phyloP scores from a whole-genome alignment of 2,888 invertebrate genomes.

The Pandemis cinnamomeana region DNA sequence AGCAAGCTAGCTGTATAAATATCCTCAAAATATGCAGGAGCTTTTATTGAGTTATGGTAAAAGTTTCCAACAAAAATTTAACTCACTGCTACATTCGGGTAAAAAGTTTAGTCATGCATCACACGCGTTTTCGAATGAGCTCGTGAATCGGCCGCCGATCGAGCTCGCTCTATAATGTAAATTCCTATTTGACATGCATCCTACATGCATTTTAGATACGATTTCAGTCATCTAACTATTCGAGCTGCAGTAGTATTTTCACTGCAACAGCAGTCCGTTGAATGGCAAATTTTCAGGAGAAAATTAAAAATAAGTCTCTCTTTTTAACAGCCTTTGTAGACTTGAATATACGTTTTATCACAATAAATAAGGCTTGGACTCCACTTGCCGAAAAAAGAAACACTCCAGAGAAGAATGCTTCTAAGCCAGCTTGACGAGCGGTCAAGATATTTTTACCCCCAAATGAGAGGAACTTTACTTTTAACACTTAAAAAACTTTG shows the following conservation, averaged over 20 bases:
- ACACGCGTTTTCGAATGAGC: neutral
- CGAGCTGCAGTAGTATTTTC: neutral
- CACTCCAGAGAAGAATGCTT: neutral
- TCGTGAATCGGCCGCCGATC: neutral
- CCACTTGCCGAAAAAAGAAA: neutral
- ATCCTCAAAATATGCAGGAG: too few relatives aligned
- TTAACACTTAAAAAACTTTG: neutral
- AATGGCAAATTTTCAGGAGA: too few relatives aligned
- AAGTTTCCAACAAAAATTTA: neutral
- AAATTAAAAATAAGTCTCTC: too few relatives aligned
- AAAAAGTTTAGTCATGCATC: conserved; percentile 6
- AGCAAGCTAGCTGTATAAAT: too few relatives aligned
- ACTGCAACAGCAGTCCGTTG: too few relatives aligned
- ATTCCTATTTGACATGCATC: conserved; percentile 6
- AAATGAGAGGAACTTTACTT: neutral
- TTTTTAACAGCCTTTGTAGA: neutral
- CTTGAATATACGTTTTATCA: neutral
- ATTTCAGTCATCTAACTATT: neutral
- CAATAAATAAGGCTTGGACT: neutral
- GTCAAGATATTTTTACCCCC: conserved; percentile 6
- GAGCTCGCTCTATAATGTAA: conserved; percentile 1
- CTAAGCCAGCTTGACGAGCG: neutral
- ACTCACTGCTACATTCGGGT: neutral
- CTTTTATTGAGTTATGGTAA: neutral
- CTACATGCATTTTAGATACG: neutral